Base-by-base conservation (phyloP, 2,888 invertebrate species). In the Listrodromus nycthemerus region DNA sequence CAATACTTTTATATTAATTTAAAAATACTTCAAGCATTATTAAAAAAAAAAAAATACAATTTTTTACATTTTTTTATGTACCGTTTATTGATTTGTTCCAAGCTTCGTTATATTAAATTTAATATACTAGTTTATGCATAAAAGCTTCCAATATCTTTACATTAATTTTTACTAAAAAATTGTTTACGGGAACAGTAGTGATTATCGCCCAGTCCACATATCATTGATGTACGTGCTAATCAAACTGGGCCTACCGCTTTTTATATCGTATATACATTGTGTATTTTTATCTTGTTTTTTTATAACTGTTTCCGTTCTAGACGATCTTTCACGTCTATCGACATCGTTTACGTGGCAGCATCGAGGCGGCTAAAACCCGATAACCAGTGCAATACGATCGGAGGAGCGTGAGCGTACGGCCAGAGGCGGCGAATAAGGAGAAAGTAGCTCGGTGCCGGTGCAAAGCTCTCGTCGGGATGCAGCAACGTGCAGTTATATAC, bases 361-460 rank as follows among this genome's bases (percentile, higher is more conserved):
- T 75, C 16, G 37, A 7, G 19, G 16, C 65, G 10, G 2, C 19
- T 37, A 27, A 30, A 74, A 19, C 19, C 16, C 48, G 48, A 63
- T 48, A 63, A 48, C 30, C 37, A 65, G 37, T 50, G 48, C 24
- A 50, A 52, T 61, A 30, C 7, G 50, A 37, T 75, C 75, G 4
- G 50, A 74, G 45, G 24, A 65, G 48, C 48, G 30, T 30, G 74
- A 73, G 33, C 33, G 50, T 6, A 37, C 50, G 21, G 65, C 75
- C 50, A 24, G 37, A 50, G 73, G 73, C 73, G 61, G 63, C 73
- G 73, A 75, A 65, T 37, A 21, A 65, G 75, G 75, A 63, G 75
- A 75, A 75, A 75, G 75, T 65, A 75, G 75, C 50, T 21, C 75
- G 37, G 65, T 65, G 48, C 27, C 65, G 63, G 65, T 63, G 50